These are phyloP conservation scores for Ochropleura plecta DNA, from an alignment of 2,888 invertebrate species.

Conservation along the genomic window DNA sequence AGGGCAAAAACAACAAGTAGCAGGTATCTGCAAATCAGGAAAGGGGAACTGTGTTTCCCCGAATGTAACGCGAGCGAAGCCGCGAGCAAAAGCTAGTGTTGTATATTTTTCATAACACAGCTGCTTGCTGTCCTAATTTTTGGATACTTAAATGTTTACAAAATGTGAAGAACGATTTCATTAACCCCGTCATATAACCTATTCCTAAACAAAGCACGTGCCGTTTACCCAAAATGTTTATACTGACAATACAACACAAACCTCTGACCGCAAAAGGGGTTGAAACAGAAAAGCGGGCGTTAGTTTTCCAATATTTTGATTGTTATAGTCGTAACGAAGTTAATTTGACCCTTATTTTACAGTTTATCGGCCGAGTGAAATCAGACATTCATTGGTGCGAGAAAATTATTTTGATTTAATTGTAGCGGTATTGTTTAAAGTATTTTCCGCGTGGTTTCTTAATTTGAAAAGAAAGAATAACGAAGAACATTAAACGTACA, in stretches of 20 bases:
- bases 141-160: not conserved
- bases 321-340: constrained; percentile 13
- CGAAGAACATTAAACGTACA: no score
- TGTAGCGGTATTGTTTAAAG: not conserved
- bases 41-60: no score
- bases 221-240: constrained; percentile 12
- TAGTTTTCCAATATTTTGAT: constrained; percentile 26
- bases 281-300: not conserved
- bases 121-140: not conserved
- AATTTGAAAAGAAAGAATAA: not conserved
- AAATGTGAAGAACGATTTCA: not conserved
- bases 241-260: constrained; percentile 18
- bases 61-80: no score
- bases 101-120: no score
- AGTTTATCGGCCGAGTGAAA: not conserved
- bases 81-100: no score
- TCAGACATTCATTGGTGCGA: not conserved
- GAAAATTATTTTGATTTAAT: constrained; percentile 3
- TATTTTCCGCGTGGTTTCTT: not conserved
- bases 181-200: not conserved
- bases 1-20: no score
- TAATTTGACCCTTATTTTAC: constrained; percentile 15
- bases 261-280: constrained; percentile 11
- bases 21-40: no score
- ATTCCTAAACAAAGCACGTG: not conserved